These are phyloP conservation scores for Drosophila lacicola DNA, from an alignment of 2,888 invertebrate genomes.

Conservation along the genomic window DNA sequence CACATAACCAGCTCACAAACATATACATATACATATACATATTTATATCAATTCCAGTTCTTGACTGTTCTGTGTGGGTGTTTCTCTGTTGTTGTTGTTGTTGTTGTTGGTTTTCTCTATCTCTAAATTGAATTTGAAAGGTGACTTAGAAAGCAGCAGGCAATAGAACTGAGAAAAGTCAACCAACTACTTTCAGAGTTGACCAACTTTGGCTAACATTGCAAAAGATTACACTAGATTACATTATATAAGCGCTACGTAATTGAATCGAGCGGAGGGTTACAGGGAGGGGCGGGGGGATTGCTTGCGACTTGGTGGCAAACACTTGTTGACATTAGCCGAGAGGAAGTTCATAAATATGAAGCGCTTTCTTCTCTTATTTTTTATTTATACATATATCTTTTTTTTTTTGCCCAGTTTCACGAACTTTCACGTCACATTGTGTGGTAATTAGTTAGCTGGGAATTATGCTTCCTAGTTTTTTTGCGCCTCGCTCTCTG, in stretches of 20 bases:
- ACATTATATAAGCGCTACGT: conserved; percentile 65
- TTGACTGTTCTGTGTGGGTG: conserved; percentile 49
- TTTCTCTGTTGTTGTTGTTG: conserved; percentile 25
- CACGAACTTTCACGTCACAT: conserved; percentile 80
- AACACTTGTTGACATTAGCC: conserved; percentile 48
- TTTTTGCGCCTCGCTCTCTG: conserved; percentile 14
- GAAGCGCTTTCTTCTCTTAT: conserved; percentile 20
- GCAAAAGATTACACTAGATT: conserved; percentile 63
- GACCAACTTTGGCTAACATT: conserved; percentile 67
- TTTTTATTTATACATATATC: background rate
- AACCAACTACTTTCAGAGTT: conserved; percentile 78
- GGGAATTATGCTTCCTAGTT: conserved; percentile 83
- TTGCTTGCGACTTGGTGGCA: too few relatives aligned
- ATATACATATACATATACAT: conserved; percentile 30
- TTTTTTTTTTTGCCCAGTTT: conserved; percentile 46
- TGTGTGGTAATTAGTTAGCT: conserved; percentile 80
- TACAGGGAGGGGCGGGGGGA: background rate
- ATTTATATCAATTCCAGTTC: conserved; percentile 75
- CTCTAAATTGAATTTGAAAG: conserved; percentile 78
- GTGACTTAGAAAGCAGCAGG: conserved; percentile 51
- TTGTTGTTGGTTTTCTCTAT: conserved; percentile 14
- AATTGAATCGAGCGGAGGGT: conserved; percentile 41
- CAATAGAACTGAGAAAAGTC: conserved; percentile 58
- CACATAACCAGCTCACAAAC: conserved; percentile 48
- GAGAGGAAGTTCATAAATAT: conserved; percentile 62